Percentiles rank a stretch among this genome's conserved stretches.
Conservation (phyloP, 2,888 invertebrate species). For the Ornithoptera alexandrae region DNA sequence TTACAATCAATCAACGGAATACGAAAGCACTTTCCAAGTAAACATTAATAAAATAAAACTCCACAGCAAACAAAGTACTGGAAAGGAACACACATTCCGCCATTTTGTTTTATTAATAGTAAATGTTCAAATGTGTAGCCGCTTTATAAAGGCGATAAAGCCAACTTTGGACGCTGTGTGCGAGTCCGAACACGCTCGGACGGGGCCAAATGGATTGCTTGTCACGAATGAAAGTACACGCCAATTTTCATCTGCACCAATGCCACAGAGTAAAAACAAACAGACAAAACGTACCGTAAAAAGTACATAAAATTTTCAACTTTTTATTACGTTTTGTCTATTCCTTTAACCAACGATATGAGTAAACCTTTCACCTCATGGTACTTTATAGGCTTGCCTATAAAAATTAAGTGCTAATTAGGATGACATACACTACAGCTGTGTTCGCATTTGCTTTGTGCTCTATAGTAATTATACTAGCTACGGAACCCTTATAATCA, state of each 20-base stretch:
- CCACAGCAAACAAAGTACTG: too few relatives aligned
- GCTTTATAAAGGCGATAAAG: conserved; percentile 30
- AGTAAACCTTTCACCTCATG: not conserved
- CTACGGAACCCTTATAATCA: too few relatives aligned
- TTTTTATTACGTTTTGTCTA: not conserved
- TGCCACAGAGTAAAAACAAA: conserved; percentile 17
- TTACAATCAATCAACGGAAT: too few relatives aligned
- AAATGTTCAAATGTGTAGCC: conserved; percentile 22
- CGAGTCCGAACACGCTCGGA: conserved; percentile 23
- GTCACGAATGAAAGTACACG: conserved; percentile 41
- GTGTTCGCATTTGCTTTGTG: too few relatives aligned
- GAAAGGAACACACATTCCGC: not conserved
- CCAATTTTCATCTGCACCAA: conserved; percentile 32
- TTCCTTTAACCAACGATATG: not conserved
- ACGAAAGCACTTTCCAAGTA: too few relatives aligned
- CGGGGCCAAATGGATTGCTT: conserved; percentile 46
- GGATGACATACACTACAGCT: too few relatives aligned
- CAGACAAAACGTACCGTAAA: conserved; percentile 2
- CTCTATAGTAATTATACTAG: too few relatives aligned
- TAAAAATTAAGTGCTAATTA: too few relatives aligned
- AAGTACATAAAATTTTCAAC: not conserved
- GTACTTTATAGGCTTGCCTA: not conserved
- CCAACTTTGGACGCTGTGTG: conserved; percentile 22
- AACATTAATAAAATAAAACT: too few relatives aligned
- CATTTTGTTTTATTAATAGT: conserved; percentile 29